These are phyloP conservation scores for Xenopus borealis DNA, from an alignment of 2,113 vertebrate genomes.

Conservation along the genomic window DNA sequence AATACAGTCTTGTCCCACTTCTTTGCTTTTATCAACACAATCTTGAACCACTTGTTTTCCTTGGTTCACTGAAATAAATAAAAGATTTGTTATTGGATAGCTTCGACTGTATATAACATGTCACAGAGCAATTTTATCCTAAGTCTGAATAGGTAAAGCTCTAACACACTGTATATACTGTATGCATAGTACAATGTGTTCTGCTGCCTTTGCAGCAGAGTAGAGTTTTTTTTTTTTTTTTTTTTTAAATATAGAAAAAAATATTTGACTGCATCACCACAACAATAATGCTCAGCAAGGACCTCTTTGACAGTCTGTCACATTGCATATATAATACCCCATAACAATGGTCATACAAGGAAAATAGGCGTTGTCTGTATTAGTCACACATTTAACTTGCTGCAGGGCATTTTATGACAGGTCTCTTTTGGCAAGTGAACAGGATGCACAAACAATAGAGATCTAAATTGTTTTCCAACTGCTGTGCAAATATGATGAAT, in stretches of 20 bases:
- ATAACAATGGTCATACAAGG: neutral
- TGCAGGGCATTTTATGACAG: neutral
- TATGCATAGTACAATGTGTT: too few relatives aligned
- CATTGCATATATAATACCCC: too few relatives aligned
- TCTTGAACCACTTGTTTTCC: constrained; percentile 18
- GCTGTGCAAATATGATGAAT: neutral
- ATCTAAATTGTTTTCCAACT: neutral
- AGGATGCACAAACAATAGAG: neutral
- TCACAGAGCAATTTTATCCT: too few relatives aligned
- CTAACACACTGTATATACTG: too few relatives aligned
- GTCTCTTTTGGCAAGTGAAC: neutral
- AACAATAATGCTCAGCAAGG: too few relatives aligned
- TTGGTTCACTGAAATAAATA: constrained; percentile 8
- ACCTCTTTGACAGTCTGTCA: too few relatives aligned
- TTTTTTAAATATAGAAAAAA: too few relatives aligned
- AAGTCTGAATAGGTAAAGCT: too few relatives aligned
- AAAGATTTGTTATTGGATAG: neutral
- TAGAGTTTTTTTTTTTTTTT: too few relatives aligned
- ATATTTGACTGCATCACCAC: too few relatives aligned
- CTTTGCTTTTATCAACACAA: constrained; percentile 17
- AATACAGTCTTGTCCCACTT: constrained; percentile 17
- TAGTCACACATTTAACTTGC: neutral
- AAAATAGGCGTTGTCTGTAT: neutral
- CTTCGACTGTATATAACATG: too few relatives aligned
- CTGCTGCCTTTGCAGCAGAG: too few relatives aligned